phyloP scores from a whole-genome alignment of 2,113 vertebrate species.

The Leucoraja erinaceus region DNA sequence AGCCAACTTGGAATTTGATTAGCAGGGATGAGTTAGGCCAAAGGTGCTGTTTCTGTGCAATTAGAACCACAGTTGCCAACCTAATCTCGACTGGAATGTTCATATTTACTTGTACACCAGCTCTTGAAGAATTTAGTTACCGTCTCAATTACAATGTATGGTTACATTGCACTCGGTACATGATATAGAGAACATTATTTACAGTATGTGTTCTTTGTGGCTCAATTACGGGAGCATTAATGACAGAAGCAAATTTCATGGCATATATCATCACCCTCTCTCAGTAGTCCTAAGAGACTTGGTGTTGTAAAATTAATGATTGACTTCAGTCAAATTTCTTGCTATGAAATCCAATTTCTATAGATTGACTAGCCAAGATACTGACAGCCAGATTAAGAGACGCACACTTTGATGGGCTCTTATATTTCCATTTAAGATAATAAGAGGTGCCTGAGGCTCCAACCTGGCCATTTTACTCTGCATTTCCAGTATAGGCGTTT shows the following conservation, averaged over 20 bases:
- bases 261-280: too few relatives aligned
- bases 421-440: background rate
- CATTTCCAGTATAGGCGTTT: background rate
- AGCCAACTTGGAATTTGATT: too few relatives aligned
- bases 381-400: background rate
- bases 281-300: too few relatives aligned
- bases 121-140: background rate
- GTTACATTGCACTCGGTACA: background rate
- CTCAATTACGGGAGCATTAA: too few relatives aligned
- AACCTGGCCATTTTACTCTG: background rate
- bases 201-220: too few relatives aligned
- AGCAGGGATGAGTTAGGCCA: too few relatives aligned
- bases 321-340: background rate
- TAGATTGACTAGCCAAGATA: background rate
- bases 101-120: background rate
- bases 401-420: background rate
- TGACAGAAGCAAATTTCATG: too few relatives aligned
- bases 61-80: background rate
- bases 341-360: background rate
- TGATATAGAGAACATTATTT: too few relatives aligned
- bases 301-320: too few relatives aligned
- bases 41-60: too few relatives aligned
- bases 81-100: too few relatives aligned
- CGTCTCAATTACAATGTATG: background rate
- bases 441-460: background rate